These are phyloP conservation scores for Hydroisotoma schaefferi DNA, from an alignment of 2,888 invertebrate species.

Conservation along the genomic window DNA sequence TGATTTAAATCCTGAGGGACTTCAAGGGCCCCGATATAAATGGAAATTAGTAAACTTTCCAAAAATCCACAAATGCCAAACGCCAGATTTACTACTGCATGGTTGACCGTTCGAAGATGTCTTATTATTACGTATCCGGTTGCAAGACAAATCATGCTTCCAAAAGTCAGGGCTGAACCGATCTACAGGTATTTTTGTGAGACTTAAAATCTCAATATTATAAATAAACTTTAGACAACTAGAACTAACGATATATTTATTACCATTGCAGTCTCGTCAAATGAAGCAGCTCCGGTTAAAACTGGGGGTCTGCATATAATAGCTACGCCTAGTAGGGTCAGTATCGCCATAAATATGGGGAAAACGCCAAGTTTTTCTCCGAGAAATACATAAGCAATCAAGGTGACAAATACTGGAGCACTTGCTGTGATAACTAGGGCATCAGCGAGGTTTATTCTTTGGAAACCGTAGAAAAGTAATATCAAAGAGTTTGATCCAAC, in stretches of 20 bases:
- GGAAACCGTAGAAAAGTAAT: constrained; percentile 28
- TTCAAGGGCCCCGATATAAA: constrained; percentile 15
- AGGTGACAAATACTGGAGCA: constrained; percentile 29
- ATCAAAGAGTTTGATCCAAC: constrained; percentile 33
- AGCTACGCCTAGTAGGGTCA: constrained; percentile 26
- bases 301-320: constrained; percentile 31
- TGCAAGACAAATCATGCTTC: constrained; percentile 30
- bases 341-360: constrained; percentile 16
- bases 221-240: neutral
- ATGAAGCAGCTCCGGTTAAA: constrained; percentile 20
- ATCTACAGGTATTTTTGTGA: constrained; percentile 14
- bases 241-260: neutral
- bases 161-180: constrained; percentile 26
- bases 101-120: constrained; percentile 30
- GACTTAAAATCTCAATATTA: neutral
- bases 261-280: constrained; percentile 24
- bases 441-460: constrained; percentile 30
- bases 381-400: constrained; percentile 26
- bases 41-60: constrained; percentile 17
- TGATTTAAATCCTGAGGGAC: constrained; percentile 12
- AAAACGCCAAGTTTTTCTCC: constrained; percentile 22
- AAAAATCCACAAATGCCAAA: constrained; percentile 29
- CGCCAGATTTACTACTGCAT: constrained; percentile 24
- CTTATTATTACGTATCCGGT: constrained; percentile 26
- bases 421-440: constrained; percentile 25